These are phyloP conservation scores for Beaufortia kweichowensis DNA, from an alignment of 2,113 vertebrate genomes.

Conservation along the genomic window DNA sequence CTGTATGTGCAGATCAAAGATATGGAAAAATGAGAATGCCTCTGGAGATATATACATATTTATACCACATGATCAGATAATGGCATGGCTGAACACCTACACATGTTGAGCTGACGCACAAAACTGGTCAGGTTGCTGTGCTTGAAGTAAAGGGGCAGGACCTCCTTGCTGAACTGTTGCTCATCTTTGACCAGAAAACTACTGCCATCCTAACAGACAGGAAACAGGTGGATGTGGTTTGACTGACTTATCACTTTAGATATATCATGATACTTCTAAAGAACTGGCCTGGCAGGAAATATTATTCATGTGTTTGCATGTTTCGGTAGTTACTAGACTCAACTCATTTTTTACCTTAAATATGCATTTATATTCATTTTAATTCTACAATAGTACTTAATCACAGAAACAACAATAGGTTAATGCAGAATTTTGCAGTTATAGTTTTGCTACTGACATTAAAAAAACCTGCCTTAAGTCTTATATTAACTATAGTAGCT, in stretches of 20 bases:
- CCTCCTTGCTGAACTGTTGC: slow-evolving; percentile 51
- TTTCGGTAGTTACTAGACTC: too few species aligned
- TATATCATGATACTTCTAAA: neutral
- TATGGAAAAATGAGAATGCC: too few species aligned
- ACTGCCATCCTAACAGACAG: slow-evolving; percentile 49
- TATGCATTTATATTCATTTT: too few species aligned
- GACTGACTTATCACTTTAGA: neutral
- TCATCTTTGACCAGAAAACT: slow-evolving; percentile 57
- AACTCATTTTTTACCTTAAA: too few species aligned
- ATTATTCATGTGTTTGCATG: neutral
- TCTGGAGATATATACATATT: neutral
- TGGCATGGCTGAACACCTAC: slow-evolving; percentile 25
- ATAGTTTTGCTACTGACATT: too few species aligned
- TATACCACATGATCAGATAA: neutral
- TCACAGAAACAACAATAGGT: too few species aligned
- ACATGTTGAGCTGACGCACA: slow-evolving; percentile 60
- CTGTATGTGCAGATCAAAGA: slow-evolving; percentile 30
- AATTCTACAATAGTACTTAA: too few species aligned
- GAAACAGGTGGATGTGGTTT: slow-evolving; percentile 16
- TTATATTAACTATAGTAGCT: too few species aligned
- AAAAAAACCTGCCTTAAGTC: too few species aligned
- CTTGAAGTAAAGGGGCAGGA: slow-evolving; percentile 58
- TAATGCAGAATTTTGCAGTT: too few species aligned
- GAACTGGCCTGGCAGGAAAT: slow-evolving; percentile 13
- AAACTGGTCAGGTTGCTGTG: slow-evolving; percentile 61